Conservation (phyloP, 2,113 vertebrate species). For the Cranoglanis bouderius region DNA sequence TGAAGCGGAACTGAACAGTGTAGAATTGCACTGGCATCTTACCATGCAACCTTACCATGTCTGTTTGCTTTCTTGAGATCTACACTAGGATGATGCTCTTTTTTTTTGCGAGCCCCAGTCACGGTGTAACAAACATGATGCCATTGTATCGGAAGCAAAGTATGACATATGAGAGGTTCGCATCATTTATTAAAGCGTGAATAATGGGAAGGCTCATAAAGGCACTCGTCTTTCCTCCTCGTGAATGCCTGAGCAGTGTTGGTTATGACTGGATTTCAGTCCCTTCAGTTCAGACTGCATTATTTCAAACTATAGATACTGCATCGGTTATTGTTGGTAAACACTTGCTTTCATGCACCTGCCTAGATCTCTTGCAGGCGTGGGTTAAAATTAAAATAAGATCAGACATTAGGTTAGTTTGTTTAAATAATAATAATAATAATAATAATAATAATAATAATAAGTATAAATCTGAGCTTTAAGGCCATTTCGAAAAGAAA, state of each 20-base stretch:
- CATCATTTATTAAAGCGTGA: constrained; percentile 14
- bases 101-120: neutral
- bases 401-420: no score
- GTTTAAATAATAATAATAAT: no score
- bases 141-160: neutral
- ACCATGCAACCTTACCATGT: neutral
- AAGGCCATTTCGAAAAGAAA: neutral
- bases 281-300: neutral
- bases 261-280: neutral
- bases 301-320: neutral
- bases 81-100: neutral
- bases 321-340: neutral
- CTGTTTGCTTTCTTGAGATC: neutral
- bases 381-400: neutral
- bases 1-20: neutral
- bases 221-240: neutral
- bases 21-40: neutral
- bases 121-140: neutral
- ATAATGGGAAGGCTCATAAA: neutral
- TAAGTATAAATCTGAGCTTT: neutral
- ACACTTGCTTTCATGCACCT: neutral
- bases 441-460: neutral
- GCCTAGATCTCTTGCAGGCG: neutral
- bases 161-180: neutral
- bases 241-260: neutral